Evolutionary conservation across 2,888 invertebrate species (phyloP), one percentile per base, ranked within the genome.

Genomic region (Tridacna crocea): DNA sequence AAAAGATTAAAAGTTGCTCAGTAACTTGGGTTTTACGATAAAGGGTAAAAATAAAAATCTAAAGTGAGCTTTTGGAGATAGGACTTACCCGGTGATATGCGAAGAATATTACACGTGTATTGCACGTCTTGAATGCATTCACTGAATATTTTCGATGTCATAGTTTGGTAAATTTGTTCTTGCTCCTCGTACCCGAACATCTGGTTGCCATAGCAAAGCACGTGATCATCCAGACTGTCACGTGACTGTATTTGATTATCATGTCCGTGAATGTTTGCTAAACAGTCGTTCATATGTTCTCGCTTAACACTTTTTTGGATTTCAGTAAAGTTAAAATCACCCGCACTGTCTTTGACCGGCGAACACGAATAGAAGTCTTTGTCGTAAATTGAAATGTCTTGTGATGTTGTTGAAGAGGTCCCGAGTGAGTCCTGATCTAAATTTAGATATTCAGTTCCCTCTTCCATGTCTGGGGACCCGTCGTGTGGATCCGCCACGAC

Each of bases 31-130:
- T 36, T 36, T 36, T 36, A 36, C 8, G 36, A 36, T 36, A 4
- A 4, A 36, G 3, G 8, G 8, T 4, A 36, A 4, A 8, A 36
- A 36, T n/a, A n/a, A n/a, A n/a, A n/a, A n/a, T n/a, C n/a, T 36
- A 36, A 36, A 36, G 36, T 8, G 36, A 4, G 36, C 36, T 36
- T 36, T 36, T 36, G 2, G 2, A 36, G 36, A 36, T 36, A 36
- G 36, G 36, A 36, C 36, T 27, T 75, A 83, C 83, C 83, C 61
- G 77, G 75, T 17, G 75, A 55, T 46, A 83, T 75, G 12, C 75
- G 77, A n/a, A 83, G 60, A 51, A 74, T 78, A 36, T 72, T 75
- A 72, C 83, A 83, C 8, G 80, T 80, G 26, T 74, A 77, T 66
- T 75, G 46, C n/a, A 83, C 80, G 19, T 83, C 83, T 72, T 80